Evolutionary conservation across 2,888 invertebrate species (phyloP).

Genomic region (Gryllus longicercus): DNA sequence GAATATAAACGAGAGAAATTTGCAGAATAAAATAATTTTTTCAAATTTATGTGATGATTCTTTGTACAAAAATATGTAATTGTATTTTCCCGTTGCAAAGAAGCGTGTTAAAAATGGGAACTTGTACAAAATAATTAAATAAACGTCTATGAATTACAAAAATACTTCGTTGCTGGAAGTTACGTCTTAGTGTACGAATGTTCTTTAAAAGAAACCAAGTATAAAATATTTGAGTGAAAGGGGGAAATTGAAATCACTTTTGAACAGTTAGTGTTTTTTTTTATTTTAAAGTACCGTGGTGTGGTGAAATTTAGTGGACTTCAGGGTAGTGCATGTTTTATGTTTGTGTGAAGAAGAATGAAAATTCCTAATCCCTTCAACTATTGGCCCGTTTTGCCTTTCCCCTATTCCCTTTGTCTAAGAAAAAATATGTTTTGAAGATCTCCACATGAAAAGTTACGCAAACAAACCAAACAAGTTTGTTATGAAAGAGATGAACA

Average conservation of each 20-base stretch:
- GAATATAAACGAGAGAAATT: not conserved
- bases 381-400: conserved; percentile 20
- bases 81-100: conserved; percentile 32
- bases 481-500: conserved; percentile 29
- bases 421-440: conserved; percentile 18
- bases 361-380: conserved; percentile 18
- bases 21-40: conserved; percentile 4
- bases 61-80: conserved; percentile 56
- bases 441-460: not conserved
- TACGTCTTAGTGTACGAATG: not conserved
- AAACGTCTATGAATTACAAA: not conserved
- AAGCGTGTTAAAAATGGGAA: conserved; percentile 20
- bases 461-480: conserved; percentile 20
- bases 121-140: conserved; percentile 27
- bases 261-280: conserved; percentile 29
- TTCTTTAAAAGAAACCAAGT: not conserved
- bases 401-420: not conserved
- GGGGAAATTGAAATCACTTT: conserved; percentile 26
- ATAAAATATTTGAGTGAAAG: conserved; percentile 27
- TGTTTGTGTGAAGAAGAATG: conserved; percentile 33
- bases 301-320: conserved; percentile 28
- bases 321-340: conserved; percentile 36
- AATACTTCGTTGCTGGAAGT: conserved; percentile 17
- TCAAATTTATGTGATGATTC: conserved; percentile 56
- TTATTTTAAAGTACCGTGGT: conserved; percentile 24